Base-by-base conservation (phyloP, 1,140 invertebrate species). In the Drosophila sturtevanti region DNA sequence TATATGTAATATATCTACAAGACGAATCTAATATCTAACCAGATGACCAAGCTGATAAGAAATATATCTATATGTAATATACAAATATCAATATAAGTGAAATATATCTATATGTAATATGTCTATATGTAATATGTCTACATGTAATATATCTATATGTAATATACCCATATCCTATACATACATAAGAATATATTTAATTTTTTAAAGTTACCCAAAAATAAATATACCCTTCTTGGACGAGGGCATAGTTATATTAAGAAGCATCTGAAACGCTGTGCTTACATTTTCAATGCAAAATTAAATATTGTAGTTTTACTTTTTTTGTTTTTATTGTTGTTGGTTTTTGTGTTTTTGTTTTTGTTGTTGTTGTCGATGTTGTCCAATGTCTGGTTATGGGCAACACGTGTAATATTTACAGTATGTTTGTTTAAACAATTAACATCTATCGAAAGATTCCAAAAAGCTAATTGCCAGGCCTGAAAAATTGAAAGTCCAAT, bases 401-500 rank as follows among this genome's bases (percentile, higher is more conserved):
- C 54, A 56, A 56, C 54, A 56, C 54, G 54, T 56, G 54, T 56
- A 56, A 56, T 56, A 56, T 56, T 56, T 56, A 56, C 54, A 56
- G 54, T 56, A 14, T 56, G 16, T 56, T 56, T 56, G n/a, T 34
- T 18, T 56, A 34, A 31, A 27, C 27, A 56, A 56, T 56, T 56
- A 56, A 56, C 54, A 56, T 35, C 27, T 14, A 56, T 35, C 27
- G 54, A 24, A 9, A 56, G 54, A 56, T 35, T 18, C 54, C 54
- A 34, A 56, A 34, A 56, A 56, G 54, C 54, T 56, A 56, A 61
- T 61, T 68, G 35, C 27, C 41, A 31, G 52, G 35, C 35, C 41
- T 22, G 52, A 31, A 58, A 65, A 60, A 60, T 48, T 44, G 60
- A 62, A 62, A 62, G 60, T 62, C 60, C 35, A 63, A 41, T 41